A percentile compares a stretch with the other conserved stretches of the same genome.
These are phyloP conservation scores for Ephialtes manifestator DNA, from an alignment of 2,888 invertebrate genomes.

Conservation along the genomic window DNA sequence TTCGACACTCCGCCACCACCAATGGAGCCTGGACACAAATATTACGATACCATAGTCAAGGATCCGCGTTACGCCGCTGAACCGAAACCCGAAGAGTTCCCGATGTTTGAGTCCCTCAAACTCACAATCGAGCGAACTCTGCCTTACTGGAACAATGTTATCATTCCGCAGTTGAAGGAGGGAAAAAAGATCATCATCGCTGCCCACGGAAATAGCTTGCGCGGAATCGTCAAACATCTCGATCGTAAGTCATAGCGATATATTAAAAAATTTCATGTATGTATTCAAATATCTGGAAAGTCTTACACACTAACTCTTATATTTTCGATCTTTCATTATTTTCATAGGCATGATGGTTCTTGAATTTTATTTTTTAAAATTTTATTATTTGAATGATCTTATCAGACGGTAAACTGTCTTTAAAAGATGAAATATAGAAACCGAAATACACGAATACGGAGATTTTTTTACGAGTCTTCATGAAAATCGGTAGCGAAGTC, in stretches of 20 bases:
- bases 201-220: constrained; percentile 94
- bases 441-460: no score
- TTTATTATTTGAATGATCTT: neutral
- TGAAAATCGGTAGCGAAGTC: no score
- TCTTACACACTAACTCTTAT: neutral
- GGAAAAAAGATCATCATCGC: constrained; percentile 93
- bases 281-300: no score
- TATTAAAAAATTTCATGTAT: no score
- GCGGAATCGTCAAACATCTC: constrained; percentile 95
- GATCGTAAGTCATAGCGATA: constrained; percentile 87
- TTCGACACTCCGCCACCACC: constrained; percentile 94
- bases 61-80: constrained; percentile 91
- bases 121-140: constrained; percentile 93
- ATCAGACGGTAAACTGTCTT: no score
- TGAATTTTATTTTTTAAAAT: constrained; percentile 10
- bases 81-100: constrained; percentile 92
- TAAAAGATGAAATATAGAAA: no score
- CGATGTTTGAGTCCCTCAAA: constrained; percentile 93
- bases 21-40: constrained; percentile 92
- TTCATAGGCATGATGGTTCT: neutral
- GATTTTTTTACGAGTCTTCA: no score
- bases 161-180: constrained; percentile 94
- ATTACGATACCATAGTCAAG: constrained; percentile 91
- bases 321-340: constrained; percentile 6
- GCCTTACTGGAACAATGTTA: constrained; percentile 95